These are phyloP conservation scores for Nezara viridula DNA, from an alignment of 2,888 invertebrate species.

Conservation along the genomic window DNA sequence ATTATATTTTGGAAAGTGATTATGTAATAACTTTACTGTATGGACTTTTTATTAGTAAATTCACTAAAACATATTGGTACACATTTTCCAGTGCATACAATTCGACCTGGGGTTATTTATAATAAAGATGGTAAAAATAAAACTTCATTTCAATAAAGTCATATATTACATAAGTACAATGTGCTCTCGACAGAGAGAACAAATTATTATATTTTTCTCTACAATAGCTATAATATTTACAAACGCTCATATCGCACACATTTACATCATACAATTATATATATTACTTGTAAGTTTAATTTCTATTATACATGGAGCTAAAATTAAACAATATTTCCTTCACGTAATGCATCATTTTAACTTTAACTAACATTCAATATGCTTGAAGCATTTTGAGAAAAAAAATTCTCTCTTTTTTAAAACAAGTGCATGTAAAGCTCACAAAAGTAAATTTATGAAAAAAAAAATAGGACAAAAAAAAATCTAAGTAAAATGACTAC, in stretches of 20 bases:
- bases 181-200: constrained; percentile 35
- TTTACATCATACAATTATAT: constrained; percentile 55
- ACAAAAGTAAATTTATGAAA: constrained; percentile 14
- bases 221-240: constrained; percentile 54
- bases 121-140: not conserved
- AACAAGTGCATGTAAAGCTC: constrained; percentile 23
- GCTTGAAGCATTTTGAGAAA: constrained; percentile 55
- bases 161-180: constrained; percentile 59
- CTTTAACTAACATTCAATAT: constrained; percentile 50
- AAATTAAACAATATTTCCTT: constrained; percentile 27
- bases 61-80: too few relatives aligned
- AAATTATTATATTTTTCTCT: constrained; percentile 46
- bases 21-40: too few relatives aligned
- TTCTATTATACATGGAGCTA: constrained; percentile 50
- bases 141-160: constrained; percentile 49
- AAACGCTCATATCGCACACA: constrained; percentile 54
- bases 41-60: too few relatives aligned
- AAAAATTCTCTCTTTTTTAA: constrained; percentile 42
- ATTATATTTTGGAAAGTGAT: too few relatives aligned
- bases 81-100: too few relatives aligned
- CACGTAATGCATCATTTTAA: not conserved
- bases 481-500: not conserved
- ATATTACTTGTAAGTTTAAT: constrained; percentile 53
- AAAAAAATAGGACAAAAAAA: constrained; percentile 42
- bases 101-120: not conserved